Percentiles rank a stretch among this genome's conserved stretches.
phyloP scores from a whole-genome alignment of 2,888 invertebrate genomes.

The Apocheima hispidaria region DNA sequence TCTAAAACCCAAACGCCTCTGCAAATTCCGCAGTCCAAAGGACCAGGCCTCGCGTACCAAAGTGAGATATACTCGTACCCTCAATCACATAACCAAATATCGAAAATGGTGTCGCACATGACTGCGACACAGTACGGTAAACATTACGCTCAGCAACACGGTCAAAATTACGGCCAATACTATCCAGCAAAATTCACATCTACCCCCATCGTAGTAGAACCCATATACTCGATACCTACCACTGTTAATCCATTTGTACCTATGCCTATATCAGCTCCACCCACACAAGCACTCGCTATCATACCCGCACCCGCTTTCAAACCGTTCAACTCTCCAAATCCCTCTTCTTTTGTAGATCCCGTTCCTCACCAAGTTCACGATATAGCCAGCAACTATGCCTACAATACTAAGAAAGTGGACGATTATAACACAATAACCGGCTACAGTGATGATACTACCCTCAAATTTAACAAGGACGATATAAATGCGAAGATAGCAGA shows the following conservation, averaged over 20 bases:
- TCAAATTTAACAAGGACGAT: slow-evolving; percentile 78
- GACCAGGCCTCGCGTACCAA: slow-evolving; percentile 72
- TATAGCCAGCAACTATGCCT: slow-evolving; percentile 67
- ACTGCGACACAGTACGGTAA: slow-evolving; percentile 71
- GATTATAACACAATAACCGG: slow-evolving; percentile 81
- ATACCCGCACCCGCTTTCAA: slow-evolving; percentile 74
- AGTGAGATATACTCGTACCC: slow-evolving; percentile 73
- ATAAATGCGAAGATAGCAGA: slow-evolving; percentile 81
- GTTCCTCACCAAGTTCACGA: slow-evolving; percentile 80
- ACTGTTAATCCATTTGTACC: slow-evolving; percentile 85
- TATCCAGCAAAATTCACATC: slow-evolving; percentile 63
- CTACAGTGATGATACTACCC: slow-evolving; percentile 75
- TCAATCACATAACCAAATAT: slow-evolving; percentile 74
- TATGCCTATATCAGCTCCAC: slow-evolving; percentile 61
- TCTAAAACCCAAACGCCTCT: slow-evolving; percentile 67
- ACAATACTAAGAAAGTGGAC: slow-evolving; percentile 80
- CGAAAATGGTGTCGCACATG: slow-evolving; percentile 81
- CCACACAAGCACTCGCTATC: slow-evolving; percentile 69
- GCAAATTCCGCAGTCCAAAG: slow-evolving; percentile 71
- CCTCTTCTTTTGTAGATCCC: slow-evolving; percentile 82
- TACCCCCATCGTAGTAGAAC: slow-evolving; percentile 67
- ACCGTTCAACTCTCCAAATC: slow-evolving; percentile 69
- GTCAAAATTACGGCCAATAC: slow-evolving; percentile 60
- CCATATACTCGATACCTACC: slow-evolving; percentile 82
- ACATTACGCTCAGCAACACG: slow-evolving; percentile 31